Conservation (phyloP, 2,888 invertebrate species). For the Tribolium freemani region DNA sequence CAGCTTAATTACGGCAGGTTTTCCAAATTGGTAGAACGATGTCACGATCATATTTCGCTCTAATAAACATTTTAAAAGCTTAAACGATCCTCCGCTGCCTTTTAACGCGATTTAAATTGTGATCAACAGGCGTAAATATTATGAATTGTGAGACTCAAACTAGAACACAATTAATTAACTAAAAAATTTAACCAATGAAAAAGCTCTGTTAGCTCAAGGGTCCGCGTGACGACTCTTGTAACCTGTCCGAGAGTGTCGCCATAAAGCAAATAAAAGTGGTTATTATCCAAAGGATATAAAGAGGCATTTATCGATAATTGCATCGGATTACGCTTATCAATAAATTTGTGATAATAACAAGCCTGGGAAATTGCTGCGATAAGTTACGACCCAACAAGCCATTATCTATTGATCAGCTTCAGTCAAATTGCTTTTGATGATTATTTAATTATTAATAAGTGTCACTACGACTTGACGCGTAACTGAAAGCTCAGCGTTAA, state of each 20-base stretch:
- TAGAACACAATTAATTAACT: not conserved
- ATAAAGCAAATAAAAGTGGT: conserved; percentile 20
- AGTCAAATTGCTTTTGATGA: conserved; percentile 39
- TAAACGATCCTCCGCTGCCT: conserved; percentile 11
- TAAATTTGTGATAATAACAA: conserved; percentile 42
- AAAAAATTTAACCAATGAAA: not conserved
- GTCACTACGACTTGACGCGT: conserved; percentile 31
- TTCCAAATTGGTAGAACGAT: not conserved
- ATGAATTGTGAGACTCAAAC: conserved; percentile 5
- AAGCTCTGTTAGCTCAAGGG: conserved; percentile 6
- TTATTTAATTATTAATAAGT: conserved; percentile 40
- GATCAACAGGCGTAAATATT: conserved; percentile 30
- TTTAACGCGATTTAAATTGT: conserved; percentile 22
- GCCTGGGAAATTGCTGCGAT: conserved; percentile 26
- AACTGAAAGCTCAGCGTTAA: conserved; percentile 19
- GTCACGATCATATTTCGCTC: conserved; percentile 27
- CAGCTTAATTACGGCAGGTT: not conserved
- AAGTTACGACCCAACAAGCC: conserved; percentile 31
- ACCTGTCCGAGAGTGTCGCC: conserved; percentile 12
- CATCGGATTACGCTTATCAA: conserved; percentile 33
- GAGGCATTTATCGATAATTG: conserved; percentile 29
- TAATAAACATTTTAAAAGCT: conserved; percentile 15
- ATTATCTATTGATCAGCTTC: conserved; percentile 38
- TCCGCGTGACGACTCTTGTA: not conserved
- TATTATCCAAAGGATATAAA: conserved; percentile 21